Percentiles rank a stretch among this genome's conserved stretches.
Conservation (phyloP, 2,888 invertebrate genomes). For the Ptilodon capucinus region DNA sequence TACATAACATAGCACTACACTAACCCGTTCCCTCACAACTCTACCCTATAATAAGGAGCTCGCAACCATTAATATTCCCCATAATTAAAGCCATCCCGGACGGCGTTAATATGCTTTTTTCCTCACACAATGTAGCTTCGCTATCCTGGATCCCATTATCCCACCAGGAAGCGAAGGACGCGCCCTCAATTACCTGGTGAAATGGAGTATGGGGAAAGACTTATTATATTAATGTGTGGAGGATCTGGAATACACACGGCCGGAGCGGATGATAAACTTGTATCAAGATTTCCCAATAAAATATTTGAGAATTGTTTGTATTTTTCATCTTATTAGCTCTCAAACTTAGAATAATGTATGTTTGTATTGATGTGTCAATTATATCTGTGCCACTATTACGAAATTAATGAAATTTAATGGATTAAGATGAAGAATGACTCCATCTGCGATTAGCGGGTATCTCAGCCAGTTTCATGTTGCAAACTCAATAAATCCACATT, state of each 20-base stretch:
- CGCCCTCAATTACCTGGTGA: constrained; percentile 67
- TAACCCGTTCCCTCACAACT: background rate
- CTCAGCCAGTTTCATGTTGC: too few relatives aligned
- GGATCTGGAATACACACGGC: constrained; percentile 5
- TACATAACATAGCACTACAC: background rate
- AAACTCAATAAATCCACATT: too few relatives aligned
- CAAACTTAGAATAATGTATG: too few relatives aligned
- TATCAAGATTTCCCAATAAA: too few relatives aligned
- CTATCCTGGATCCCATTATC: constrained; percentile 50
- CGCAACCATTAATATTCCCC: constrained; percentile 28
- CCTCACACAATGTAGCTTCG: constrained; percentile 33
- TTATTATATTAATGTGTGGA: constrained; percentile 16
- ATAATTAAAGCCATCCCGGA: constrained; percentile 15
- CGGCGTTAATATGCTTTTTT: constrained; percentile 49
- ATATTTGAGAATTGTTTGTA: too few relatives aligned
- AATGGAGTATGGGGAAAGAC: constrained; percentile 50
- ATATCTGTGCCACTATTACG: too few relatives aligned
- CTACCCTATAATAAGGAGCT: background rate
- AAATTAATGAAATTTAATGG: too few relatives aligned
- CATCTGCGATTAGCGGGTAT: too few relatives aligned
- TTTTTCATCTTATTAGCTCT: too few relatives aligned
- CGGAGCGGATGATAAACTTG: background rate
- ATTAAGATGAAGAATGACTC: too few relatives aligned
- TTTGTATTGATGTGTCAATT: too few relatives aligned
- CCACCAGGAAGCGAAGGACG: constrained; percentile 57